Evolutionary conservation across 1,140 invertebrate species (phyloP), one percentile per base, ranked within the genome.

Genomic region (Drosophila ficusphila): DNA sequence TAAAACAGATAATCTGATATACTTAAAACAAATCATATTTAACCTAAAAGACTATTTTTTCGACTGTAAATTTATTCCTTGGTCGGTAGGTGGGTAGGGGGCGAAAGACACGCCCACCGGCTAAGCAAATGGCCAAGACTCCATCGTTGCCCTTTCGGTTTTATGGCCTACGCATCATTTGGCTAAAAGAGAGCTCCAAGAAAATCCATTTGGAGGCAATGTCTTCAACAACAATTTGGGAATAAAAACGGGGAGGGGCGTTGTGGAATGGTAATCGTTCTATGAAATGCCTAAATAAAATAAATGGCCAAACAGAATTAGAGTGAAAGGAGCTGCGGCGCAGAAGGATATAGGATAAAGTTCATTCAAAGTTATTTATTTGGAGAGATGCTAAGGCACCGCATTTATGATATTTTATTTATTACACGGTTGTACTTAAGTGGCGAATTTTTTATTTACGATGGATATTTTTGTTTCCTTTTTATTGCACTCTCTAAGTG

Each of bases 241-340:
- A 34, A 52, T 52, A 16, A 18, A 47, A 33, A 8, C 34, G 53
- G 29, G 27, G 16, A 39, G 29, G 23, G 23, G n/a, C 33, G 34
- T 31, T 14, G 56, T 18, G 29, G 62, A 31, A 54, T 53, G 48
- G 61, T 53, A 68, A 68, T 65, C 76, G 38, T 51, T 49, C 67
- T 62, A 81, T 81, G 79, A 88, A 86, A 88, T 71, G 83, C 82
- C 75, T 82, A 88, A 67, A 88, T 88, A 88, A 88, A 88, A 88
- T 88, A 88, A 88, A 88, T 82, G 82, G 60, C 83, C 82, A 88
- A 88, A 88, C 82, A 82, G 74, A 82, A 88, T 88, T 88, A 88
- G 77, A 75, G 64, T 78, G 85, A 88, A 88, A 72, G 62, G 64
- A 61, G 52, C 52, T 7, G 27, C 14, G 34, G 19, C 46, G 33